Evolutionary conservation across 2,113 vertebrate genomes (phyloP).

Genomic region (Sorex fumeus): DNA sequence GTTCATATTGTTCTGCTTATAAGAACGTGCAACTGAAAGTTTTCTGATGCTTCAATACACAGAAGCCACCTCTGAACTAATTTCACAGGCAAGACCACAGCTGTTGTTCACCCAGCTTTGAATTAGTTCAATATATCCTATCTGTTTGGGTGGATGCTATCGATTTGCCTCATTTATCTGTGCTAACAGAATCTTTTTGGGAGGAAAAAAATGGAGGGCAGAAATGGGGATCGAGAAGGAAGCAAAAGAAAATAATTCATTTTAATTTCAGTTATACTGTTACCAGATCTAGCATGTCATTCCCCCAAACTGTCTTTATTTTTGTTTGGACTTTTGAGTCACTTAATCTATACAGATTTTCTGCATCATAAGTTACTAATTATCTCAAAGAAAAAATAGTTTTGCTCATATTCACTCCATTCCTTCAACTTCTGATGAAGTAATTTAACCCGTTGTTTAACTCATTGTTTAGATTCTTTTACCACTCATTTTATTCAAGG

Average conservation of each 20-base stretch:
- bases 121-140: conserved; percentile 94
- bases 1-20: conserved; percentile 82
- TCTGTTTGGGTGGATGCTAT: conserved; percentile 87
- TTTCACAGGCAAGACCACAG: conserved; percentile 89
- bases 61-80: conserved; percentile 82
- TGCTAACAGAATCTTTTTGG: conserved; percentile 86
- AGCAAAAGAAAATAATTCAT: conserved; percentile 55
- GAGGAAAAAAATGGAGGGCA: conserved; percentile 73
- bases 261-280: conserved; percentile 32
- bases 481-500: conserved; percentile 6
- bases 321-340: neutral
- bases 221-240: neutral
- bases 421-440: neutral
- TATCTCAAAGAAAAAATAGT: neutral
- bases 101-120: conserved; percentile 91
- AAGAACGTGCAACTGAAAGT: conserved; percentile 86
- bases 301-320: neutral
- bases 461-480: neutral
- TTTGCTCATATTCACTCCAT: neutral
- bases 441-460: neutral
- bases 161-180: conserved; percentile 90
- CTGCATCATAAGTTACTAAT: neutral
- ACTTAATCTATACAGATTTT: neutral
- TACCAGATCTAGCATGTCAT: conserved; percentile 38
- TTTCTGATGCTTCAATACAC: conserved; percentile 84